A percentile compares a stretch with the other conserved stretches of the same genome.
Evolutionary conservation across 2,888 invertebrate genomes (phyloP).

Genomic region (Spodoptera littoralis): DNA sequence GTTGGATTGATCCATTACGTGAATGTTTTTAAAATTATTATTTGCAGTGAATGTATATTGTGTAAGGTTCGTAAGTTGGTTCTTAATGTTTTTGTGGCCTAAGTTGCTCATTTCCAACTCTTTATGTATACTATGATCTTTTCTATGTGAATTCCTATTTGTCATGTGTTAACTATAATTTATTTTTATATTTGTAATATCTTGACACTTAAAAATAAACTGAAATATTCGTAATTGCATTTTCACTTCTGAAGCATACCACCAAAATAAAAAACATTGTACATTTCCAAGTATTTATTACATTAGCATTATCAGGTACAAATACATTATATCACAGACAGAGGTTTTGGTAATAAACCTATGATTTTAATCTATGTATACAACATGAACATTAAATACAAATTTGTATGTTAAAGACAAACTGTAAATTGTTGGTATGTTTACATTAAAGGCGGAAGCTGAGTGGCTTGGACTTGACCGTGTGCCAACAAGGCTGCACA

Average conservation of each 20-base stretch:
- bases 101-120: constrained; percentile 3
- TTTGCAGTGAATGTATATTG: no score
- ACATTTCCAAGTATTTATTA: constrained; percentile 52
- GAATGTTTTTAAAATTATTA: no score
- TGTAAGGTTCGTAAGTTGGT: no score
- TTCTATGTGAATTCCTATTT: constrained; percentile 20
- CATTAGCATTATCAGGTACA: constrained; percentile 62
- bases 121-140: constrained; percentile 27
- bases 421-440: constrained; percentile 77
- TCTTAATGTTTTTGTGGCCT: constrained; percentile 16
- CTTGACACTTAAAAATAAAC: constrained; percentile 66
- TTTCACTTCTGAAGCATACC: constrained; percentile 64
- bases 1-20: no score
- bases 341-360: constrained; percentile 31
- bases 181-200: constrained; percentile 64
- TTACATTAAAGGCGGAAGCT: constrained; percentile 89
- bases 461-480: constrained; percentile 91
- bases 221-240: constrained; percentile 63
- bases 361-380: constrained; percentile 41
- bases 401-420: constrained; percentile 67
- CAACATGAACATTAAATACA: constrained; percentile 59
- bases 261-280: constrained; percentile 22
- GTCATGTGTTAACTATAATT: constrained; percentile 36
- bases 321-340: constrained; percentile 63
- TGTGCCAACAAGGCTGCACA: constrained; percentile 90